Conservation (phyloP, 2,888 invertebrate genomes). For the Melanotus villosus region DNA sequence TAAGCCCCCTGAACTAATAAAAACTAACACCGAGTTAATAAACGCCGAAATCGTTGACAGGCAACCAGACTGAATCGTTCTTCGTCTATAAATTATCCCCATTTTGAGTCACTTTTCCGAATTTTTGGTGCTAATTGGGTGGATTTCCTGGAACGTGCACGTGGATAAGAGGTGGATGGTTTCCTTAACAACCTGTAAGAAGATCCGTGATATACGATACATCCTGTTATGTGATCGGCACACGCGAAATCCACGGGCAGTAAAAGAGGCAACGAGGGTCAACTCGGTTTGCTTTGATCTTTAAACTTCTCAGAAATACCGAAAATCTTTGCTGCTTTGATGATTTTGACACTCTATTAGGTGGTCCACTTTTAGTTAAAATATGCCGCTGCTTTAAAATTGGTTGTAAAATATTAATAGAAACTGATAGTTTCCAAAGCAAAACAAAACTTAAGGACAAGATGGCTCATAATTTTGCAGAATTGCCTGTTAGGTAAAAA, state of each 20-base stretch:
- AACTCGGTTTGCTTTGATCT: constrained; percentile 48
- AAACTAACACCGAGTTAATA: not conserved
- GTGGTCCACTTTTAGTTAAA: constrained; percentile 30
- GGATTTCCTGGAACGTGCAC: constrained; percentile 47
- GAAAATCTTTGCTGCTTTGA: constrained; percentile 40
- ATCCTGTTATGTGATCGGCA: constrained; percentile 50
- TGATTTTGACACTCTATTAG: constrained; percentile 41
- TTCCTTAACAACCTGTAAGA: constrained; percentile 45
- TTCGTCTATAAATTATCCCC: constrained; percentile 27
- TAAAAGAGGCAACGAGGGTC: constrained; percentile 42
- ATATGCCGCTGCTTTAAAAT: not conserved
- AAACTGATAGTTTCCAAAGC: too few species aligned
- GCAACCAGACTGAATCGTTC: constrained; percentile 8
- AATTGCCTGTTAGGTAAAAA: too few species aligned
- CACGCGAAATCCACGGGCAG: constrained; percentile 48
- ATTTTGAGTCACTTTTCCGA: constrained; percentile 26
- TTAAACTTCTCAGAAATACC: constrained; percentile 35
- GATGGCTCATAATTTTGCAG: too few species aligned
- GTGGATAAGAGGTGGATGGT: constrained; percentile 45
- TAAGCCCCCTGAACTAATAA: constrained; percentile 3
- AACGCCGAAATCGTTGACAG: not conserved
- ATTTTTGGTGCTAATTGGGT: constrained; percentile 36
- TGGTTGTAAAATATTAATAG: constrained; percentile 9
- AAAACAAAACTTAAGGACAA: too few species aligned
- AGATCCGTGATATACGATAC: constrained; percentile 49